Conservation (phyloP, 2,113 vertebrate genomes). For the Pedionomus torquatus region DNA sequence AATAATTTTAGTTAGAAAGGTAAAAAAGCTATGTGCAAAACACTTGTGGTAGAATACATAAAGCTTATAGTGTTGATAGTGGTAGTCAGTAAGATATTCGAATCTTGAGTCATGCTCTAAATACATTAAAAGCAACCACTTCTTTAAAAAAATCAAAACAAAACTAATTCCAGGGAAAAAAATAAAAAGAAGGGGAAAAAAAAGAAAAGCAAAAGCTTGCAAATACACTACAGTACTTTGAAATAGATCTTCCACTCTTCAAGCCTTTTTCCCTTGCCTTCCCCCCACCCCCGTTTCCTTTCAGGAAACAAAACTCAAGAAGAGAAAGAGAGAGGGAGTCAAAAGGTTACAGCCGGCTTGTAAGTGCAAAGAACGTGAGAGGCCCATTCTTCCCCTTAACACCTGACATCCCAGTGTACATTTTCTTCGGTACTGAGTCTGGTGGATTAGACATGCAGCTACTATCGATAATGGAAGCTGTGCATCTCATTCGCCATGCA, state of each 20-base stretch:
- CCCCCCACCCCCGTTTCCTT: slow-evolving; percentile 47
- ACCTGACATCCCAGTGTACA: slow-evolving; percentile 62
- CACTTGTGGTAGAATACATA: background rate
- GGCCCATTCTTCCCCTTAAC: slow-evolving; percentile 69
- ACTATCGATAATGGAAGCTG: slow-evolving; percentile 17
- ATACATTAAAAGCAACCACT: background rate
- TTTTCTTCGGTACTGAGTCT: background rate
- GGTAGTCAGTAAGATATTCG: background rate
- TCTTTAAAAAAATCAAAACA: slow-evolving; percentile 22
- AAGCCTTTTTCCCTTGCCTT: slow-evolving; percentile 4
- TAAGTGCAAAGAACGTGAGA: slow-evolving; percentile 65
- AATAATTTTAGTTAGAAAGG: background rate
- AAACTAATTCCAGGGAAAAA: background rate
- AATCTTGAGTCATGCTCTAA: background rate
- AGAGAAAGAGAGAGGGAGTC: slow-evolving; percentile 62
- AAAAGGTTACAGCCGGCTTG: slow-evolving; percentile 61
- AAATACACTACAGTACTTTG: slow-evolving; percentile 29
- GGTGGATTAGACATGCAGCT: slow-evolving; percentile 48
- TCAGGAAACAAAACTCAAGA: slow-evolving; percentile 68
- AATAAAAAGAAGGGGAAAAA: background rate
- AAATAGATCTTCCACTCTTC: slow-evolving; percentile 31
- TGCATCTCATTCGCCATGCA: slow-evolving; percentile 10
- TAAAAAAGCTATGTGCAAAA: background rate
- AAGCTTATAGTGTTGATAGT: background rate
- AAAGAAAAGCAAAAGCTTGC: background rate